These are phyloP conservation scores for Acleris holmiana DNA, from an alignment of 2,888 invertebrate species.

Conservation along the genomic window DNA sequence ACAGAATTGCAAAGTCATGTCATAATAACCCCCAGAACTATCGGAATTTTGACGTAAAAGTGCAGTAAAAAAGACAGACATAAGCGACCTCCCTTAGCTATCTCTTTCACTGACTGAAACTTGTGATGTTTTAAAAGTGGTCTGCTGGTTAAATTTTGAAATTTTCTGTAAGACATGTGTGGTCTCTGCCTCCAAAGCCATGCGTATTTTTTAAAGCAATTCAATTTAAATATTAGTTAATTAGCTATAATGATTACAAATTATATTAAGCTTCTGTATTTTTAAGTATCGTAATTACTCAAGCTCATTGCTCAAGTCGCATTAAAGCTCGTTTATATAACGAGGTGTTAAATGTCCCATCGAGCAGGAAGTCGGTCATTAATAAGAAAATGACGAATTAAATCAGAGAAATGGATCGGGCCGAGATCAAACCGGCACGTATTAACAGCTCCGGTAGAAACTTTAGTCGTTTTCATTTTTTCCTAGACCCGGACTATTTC, in stretches of 20 bases:
- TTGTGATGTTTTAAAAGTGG: too few species aligned
- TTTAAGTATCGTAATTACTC: conserved; percentile 29
- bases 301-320: conserved; percentile 30
- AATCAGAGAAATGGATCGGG: conserved; percentile 36
- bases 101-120: too few species aligned
- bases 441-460: conserved; percentile 16
- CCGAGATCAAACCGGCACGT: conserved; percentile 24
- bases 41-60: too few species aligned
- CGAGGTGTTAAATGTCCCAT: conserved; percentile 34
- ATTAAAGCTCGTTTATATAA: conserved; percentile 35
- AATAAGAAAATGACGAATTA: conserved; percentile 38
- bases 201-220: too few species aligned
- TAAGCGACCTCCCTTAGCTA: too few species aligned
- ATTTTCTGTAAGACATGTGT: too few species aligned
- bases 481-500: conserved; percentile 19
- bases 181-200: too few species aligned
- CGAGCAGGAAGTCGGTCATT: conserved; percentile 33
- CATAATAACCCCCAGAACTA: too few species aligned
- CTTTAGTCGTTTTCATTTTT: conserved; percentile 10
- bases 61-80: too few species aligned
- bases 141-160: too few species aligned
- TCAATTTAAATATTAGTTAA: too few species aligned
- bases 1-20: too few species aligned
- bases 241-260: conserved; percentile 9
- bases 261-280: conserved; percentile 4